Conservation (phyloP, 2,888 invertebrate species). For the Xestia sexstrigata region DNA sequence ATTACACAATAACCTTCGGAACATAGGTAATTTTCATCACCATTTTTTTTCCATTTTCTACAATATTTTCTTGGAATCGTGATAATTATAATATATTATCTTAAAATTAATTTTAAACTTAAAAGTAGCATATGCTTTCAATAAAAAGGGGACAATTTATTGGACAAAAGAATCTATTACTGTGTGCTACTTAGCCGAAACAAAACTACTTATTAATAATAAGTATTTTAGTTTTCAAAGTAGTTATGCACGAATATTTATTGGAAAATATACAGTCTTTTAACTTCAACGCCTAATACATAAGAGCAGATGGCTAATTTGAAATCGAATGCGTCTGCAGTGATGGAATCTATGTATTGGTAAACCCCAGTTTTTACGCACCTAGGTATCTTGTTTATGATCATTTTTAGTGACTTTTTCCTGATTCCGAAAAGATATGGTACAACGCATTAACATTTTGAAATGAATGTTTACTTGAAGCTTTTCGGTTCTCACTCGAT, state of each 20-base stretch:
- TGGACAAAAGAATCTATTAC: not conserved
- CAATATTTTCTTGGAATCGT: not conserved
- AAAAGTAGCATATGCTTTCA: not conserved
- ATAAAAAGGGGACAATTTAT: not conserved
- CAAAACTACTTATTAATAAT: too few relatives aligned
- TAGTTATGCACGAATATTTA: not conserved
- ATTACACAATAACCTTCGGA: slow-evolving; percentile 3
- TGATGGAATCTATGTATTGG: not conserved
- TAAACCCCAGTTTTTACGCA: not conserved
- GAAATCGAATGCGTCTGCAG: not conserved
- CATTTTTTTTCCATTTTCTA: not conserved
- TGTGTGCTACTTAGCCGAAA: not conserved
- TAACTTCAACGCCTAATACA: not conserved
- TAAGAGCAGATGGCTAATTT: not conserved
- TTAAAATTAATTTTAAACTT: not conserved
- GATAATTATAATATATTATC: too few relatives aligned
- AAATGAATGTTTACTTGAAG: not conserved
- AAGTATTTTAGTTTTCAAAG: not conserved
- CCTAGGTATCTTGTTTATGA: not conserved
- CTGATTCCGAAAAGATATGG: not conserved
- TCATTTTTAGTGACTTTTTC: too few relatives aligned
- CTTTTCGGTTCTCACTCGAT: not conserved
- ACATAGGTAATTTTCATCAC: not conserved
- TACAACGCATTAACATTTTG: not conserved
- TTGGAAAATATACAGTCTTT: not conserved